These are phyloP conservation scores for Dysdera silvatica DNA, from an alignment of 1,140 invertebrate genomes.

Conservation along the genomic window DNA sequence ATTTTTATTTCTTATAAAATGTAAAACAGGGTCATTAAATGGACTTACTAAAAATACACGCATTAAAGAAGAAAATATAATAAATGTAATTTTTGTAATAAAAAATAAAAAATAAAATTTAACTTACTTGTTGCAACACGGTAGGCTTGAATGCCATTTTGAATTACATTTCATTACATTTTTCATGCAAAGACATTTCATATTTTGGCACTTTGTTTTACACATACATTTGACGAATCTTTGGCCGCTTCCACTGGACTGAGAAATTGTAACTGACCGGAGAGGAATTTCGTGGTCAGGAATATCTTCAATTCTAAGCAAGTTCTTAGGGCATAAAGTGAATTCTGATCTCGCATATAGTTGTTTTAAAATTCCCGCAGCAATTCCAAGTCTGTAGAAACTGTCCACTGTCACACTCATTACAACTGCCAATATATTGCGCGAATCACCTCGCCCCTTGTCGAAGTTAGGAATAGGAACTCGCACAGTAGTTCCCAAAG, in stretches of 20 bases:
- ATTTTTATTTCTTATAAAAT: no score
- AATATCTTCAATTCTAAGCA: neutral
- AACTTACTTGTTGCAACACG: neutral
- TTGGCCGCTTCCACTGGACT: neutral
- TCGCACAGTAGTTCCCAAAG: neutral
- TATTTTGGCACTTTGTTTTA: neutral
- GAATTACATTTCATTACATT: neutral
- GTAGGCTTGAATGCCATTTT: neutral
- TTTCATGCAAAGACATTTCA: neutral
- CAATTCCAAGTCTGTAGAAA: neutral
- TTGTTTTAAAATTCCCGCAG: constrained; percentile 5
- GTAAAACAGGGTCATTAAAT: no score
- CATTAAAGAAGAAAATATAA: no score
- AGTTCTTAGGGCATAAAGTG: neutral
- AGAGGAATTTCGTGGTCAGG: neutral
- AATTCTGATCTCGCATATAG: neutral
- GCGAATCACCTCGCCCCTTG: neutral
- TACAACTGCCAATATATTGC: constrained; percentile 9
- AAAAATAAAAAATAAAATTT: no score
- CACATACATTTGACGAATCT: constrained; percentile 1
- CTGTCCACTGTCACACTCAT: neutral
- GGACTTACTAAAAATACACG: no score
- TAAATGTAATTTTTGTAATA: no score
- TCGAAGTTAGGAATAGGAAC: constrained; percentile 2
- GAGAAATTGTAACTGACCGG: neutral